phyloP scores from a whole-genome alignment of 2,113 vertebrate species.

The Silurus meridionalis region DNA sequence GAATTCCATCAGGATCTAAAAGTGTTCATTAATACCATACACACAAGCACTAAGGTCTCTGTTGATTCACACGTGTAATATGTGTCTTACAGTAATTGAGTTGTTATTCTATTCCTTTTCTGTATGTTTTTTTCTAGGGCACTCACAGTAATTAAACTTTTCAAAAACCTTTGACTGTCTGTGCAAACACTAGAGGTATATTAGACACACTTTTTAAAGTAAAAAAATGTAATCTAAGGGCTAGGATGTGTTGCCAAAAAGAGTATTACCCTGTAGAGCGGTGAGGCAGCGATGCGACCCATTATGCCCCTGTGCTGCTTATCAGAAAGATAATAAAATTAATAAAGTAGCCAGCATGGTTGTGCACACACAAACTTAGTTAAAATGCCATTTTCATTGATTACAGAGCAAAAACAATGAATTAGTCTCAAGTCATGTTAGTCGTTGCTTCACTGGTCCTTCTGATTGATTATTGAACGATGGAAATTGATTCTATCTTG shows the following conservation, averaged over 20 bases:
- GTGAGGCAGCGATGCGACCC: neutral
- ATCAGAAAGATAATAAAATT: too few relatives aligned
- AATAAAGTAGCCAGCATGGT: neutral
- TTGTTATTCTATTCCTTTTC: neutral
- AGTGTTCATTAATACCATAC: neutral
- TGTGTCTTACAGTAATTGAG: neutral
- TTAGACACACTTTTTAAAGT: neutral
- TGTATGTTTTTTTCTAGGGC: neutral
- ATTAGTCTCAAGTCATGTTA: neutral
- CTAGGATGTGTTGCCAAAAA: neutral
- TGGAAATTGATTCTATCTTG: conserved; percentile 67
- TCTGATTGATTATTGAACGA: conserved; percentile 62
- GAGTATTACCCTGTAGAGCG: neutral
- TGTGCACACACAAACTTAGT: neutral
- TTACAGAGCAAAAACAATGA: neutral
- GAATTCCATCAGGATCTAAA: neutral
- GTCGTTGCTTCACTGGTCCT: conserved; percentile 55
- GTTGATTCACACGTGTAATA: neutral
- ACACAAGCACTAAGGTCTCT: neutral
- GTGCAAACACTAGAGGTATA: neutral
- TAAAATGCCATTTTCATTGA: neutral
- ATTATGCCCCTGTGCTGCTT: neutral
- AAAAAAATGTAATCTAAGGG: neutral
- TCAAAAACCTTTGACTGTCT: neutral
- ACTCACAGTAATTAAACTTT: neutral